Base-by-base conservation (phyloP, 2,797 vertebrate species). In the Syngnathus acus region DNA sequence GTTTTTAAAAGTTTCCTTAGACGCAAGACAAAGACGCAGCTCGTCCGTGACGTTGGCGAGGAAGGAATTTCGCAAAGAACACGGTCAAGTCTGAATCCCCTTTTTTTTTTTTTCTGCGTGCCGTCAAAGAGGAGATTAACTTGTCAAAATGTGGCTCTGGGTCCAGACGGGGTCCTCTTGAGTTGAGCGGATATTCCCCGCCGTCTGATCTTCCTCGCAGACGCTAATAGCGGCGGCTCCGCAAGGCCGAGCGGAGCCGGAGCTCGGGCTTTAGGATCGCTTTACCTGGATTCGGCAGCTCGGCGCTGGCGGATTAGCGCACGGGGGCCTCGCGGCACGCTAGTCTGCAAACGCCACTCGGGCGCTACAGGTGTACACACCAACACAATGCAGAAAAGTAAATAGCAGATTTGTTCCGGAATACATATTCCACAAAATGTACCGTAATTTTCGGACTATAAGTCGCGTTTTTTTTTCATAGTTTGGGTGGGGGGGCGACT, bases 91-190 rank as follows among this genome's bases (percentile, higher is more conserved):
- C 73, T 73, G 74, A 79, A 79, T 63, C 77, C 68, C n/a, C 79
- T 19, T 32, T 32, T 32, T 32, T 48, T 32, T 32, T 32, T 48
- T 85, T 87, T 83, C 75, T 83, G 76, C 64, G 69, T 81, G 72
- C 77, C 67, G 71, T 87, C 80, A 87, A 86, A 90, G 84, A 83
- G 72, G 72, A 89, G 91, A 92, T 92, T 92, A 92, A 92, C 82
- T 90, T 92, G 90, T 92, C 90, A 92, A 89, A 89, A 86, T 82
- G 84, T 82, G 83, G 86, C 88, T 89, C 89, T 77, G 74, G 82
- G 81, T 88, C 87, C 89, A 90, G 89, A 88, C 89, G 83, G 53
- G 53, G 89, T 85, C 88, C 87, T 87, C 87, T 88, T 87, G 89
- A 92, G 88, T 84, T 87, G 89, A 92, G 88, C 84, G 84, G 87